phyloP scores from a whole-genome alignment of 2,888 invertebrate genomes.

The Apodemia duryi region DNA sequence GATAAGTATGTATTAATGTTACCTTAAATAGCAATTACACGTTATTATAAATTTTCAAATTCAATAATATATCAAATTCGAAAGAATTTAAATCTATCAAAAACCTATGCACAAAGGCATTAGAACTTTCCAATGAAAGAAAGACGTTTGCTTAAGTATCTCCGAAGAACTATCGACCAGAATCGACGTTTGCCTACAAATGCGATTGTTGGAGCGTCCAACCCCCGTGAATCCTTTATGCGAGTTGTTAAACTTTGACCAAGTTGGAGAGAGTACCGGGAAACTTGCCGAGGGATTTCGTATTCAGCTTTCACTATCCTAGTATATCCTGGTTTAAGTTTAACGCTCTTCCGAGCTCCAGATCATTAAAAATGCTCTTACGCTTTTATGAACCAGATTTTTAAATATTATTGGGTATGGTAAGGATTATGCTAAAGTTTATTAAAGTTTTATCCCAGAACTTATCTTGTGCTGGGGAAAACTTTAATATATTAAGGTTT shows the following conservation, averaged over 20 bases:
- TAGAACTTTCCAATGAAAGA: not conserved
- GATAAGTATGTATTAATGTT: no score
- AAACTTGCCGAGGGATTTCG: conserved; percentile 11
- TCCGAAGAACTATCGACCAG: conserved; percentile 1
- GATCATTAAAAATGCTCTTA: conserved; percentile 4
- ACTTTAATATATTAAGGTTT: no score
- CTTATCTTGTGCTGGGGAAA: no score
- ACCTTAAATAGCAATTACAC: no score
- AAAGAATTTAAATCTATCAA: not conserved
- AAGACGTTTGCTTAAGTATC: conserved; percentile 12
- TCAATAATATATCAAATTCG: no score
- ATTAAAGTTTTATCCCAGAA: no score
- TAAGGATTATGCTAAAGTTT: no score
- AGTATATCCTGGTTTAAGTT: conserved; percentile 3
- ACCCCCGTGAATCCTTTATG: conserved; percentile 23
- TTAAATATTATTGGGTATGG: no score
- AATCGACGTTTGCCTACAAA: conserved; percentile 21
- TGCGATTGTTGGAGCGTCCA: conserved; percentile 23
- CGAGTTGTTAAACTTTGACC: conserved; percentile 22
- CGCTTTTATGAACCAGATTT: not conserved
- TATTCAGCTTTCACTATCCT: not conserved
- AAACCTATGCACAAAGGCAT: not conserved
- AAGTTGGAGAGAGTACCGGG: conserved; percentile 14
- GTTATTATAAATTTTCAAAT: no score
- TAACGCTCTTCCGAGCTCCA: conserved; percentile 4